Evolutionary conservation across 2,113 vertebrate species (phyloP).

Genomic region (Murina feae): DNA sequence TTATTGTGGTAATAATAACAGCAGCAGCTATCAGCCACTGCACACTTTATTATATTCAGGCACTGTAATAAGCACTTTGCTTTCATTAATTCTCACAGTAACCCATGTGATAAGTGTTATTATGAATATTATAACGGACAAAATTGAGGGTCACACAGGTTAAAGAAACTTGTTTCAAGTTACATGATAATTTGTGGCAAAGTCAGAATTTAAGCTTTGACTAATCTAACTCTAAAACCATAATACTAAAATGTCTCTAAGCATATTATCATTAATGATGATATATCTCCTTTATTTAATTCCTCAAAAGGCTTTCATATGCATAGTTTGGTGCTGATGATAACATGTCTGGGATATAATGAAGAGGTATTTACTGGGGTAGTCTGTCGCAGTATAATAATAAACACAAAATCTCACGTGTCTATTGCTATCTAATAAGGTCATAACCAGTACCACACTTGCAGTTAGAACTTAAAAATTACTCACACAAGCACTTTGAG

Average conservation of each 20-base stretch:
- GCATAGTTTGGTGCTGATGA: not conserved
- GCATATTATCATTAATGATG: not conserved
- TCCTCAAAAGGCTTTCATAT: not conserved
- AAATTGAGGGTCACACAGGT: not conserved
- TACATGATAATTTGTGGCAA: not conserved
- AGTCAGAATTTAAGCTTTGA: slow-evolving; percentile 13
- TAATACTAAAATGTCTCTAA: not conserved
- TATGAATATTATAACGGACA: not conserved
- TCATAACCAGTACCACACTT: not conserved
- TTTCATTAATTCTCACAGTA: not conserved
- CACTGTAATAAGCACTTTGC: not conserved
- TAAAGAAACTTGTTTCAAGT: slow-evolving; percentile 16
- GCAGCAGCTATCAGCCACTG: not conserved
- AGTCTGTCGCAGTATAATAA: not conserved
- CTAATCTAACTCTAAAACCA: slow-evolving; percentile 18
- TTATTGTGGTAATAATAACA: not conserved
- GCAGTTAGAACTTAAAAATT: not conserved
- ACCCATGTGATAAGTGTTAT: not conserved
- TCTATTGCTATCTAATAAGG: not conserved
- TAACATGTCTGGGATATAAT: not conserved
- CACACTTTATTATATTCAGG: not conserved
- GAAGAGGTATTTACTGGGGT: not conserved
- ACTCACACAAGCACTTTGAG: not conserved
- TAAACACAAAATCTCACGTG: not conserved
- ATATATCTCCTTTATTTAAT: not conserved